Percentiles rank a stretch among this genome's conserved stretches.
Conservation (phyloP, 2,113 vertebrate species). For the Limanda limanda region DNA sequence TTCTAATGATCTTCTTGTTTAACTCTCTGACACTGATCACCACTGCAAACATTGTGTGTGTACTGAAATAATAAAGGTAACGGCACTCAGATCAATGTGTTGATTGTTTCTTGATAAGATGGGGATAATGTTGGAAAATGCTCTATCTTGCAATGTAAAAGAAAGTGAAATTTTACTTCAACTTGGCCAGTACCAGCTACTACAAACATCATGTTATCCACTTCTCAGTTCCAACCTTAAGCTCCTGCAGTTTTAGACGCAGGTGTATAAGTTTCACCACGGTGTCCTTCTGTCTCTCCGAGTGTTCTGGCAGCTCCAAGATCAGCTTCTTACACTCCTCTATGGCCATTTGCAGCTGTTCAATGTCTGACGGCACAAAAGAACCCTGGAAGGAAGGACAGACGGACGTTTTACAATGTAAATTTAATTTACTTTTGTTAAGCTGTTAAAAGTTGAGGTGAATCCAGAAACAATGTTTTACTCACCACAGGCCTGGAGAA, state of each 20-base stretch:
- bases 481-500: constrained; percentile 93
- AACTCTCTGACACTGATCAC: too few species aligned
- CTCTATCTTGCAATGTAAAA: too few species aligned
- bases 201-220: background rate
- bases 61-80: too few species aligned
- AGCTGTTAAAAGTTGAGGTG: background rate
- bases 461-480: background rate
- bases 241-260: constrained; percentile 95
- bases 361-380: constrained; percentile 90
- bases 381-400: constrained; percentile 82
- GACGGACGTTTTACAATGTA: background rate
- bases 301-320: constrained; percentile 93
- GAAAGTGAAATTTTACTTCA: background rate
- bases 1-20: too few species aligned
- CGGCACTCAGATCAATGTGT: too few species aligned
- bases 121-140: too few species aligned
- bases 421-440: background rate
- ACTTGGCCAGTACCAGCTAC: background rate
- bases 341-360: constrained; percentile 91
- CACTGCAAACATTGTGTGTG: too few species aligned
- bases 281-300: constrained; percentile 93
- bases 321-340: constrained; percentile 94
- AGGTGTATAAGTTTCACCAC: constrained; percentile 98
- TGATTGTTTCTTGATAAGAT: too few species aligned
- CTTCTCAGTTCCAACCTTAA: constrained; percentile 84